A percentile compares a stretch with the other conserved stretches of the same genome.
Evolutionary conservation across 2,113 vertebrate genomes (phyloP).

Genomic region (Reinhardtius hippoglossoides): DNA sequence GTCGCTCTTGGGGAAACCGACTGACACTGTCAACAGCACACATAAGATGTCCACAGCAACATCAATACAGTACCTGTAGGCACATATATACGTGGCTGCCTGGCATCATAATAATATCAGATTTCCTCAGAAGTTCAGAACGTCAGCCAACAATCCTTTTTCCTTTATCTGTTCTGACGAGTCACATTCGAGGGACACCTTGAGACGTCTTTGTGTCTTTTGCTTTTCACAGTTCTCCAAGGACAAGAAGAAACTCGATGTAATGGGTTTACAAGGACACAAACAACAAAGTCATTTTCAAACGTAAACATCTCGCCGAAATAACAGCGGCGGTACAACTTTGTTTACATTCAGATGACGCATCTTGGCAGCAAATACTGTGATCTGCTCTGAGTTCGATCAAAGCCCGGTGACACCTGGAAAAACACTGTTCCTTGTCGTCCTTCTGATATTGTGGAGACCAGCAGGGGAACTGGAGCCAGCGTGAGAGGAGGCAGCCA

Average conservation of each 20-base stretch:
- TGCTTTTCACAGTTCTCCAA: slow-evolving; percentile 6
- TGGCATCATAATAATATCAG: slow-evolving; percentile 21
- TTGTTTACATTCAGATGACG: slow-evolving; percentile 17
- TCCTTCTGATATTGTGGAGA: not conserved
- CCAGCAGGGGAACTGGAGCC: slow-evolving; percentile 2
- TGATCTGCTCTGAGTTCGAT: slow-evolving; percentile 11
- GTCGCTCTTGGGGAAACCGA: not conserved
- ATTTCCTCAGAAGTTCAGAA: slow-evolving; percentile 4
- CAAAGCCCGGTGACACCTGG: not conserved
- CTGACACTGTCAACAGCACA: not conserved
- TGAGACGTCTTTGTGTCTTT: not conserved
- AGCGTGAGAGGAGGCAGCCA: not conserved
- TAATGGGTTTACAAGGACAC: not conserved
- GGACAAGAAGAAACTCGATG: not conserved
- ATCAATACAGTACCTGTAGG: not conserved
- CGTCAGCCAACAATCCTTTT: not conserved
- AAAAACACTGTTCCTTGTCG: not conserved
- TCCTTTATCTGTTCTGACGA: not conserved
- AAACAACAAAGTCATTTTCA: not conserved
- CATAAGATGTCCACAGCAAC: not conserved
- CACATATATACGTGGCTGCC: too few relatives aligned
- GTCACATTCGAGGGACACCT: not conserved
- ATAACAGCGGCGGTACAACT: not conserved
- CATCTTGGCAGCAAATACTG: not conserved
- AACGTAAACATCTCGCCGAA: not conserved